phyloP scores from a whole-genome alignment of 2,113 vertebrate genomes.

The Acanthisitta chloris region DNA sequence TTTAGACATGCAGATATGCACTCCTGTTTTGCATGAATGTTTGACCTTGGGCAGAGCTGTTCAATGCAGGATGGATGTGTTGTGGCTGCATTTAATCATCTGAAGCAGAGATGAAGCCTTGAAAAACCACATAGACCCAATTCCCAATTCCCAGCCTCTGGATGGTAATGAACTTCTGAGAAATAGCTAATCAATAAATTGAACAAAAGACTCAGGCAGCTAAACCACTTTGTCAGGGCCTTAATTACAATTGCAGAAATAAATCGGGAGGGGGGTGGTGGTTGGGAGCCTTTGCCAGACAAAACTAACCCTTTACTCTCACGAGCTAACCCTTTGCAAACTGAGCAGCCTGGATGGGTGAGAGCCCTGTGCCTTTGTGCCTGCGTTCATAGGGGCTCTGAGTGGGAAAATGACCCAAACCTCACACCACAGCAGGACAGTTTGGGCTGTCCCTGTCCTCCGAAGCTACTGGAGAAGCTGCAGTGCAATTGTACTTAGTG shows the following conservation, averaged over 20 bases:
- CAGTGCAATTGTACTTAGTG: not conserved
- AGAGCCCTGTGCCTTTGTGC: not conserved
- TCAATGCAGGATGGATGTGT: constrained; percentile 63
- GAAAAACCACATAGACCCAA: constrained; percentile 62
- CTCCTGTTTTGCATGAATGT: constrained; percentile 66
- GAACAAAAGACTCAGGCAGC: constrained; percentile 71
- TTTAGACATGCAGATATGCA: constrained; percentile 63
- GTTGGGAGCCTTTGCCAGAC: constrained; percentile 48
- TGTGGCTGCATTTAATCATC: constrained; percentile 70
- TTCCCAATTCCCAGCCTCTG: constrained; percentile 60
- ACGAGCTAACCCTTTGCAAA: constrained; percentile 4
- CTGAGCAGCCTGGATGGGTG: not conserved
- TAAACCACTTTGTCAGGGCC: constrained; percentile 62
- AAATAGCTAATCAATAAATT: constrained; percentile 78
- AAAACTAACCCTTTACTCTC: constrained; percentile 51
- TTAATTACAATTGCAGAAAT: constrained; percentile 74
- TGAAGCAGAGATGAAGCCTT: constrained; percentile 61
- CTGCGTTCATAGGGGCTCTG: fast-evolving
- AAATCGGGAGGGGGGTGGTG: constrained; percentile 20
- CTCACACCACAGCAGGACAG: fast-evolving
- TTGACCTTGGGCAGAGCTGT: constrained; percentile 73
- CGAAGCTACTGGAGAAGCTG: not conserved
- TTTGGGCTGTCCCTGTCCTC: not conserved
- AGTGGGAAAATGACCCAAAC: not conserved
- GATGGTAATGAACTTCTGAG: constrained; percentile 78